These are phyloP conservation scores for Drosophila malerkotliana DNA, from an alignment of 1,140 invertebrate species.

Conservation along the genomic window DNA sequence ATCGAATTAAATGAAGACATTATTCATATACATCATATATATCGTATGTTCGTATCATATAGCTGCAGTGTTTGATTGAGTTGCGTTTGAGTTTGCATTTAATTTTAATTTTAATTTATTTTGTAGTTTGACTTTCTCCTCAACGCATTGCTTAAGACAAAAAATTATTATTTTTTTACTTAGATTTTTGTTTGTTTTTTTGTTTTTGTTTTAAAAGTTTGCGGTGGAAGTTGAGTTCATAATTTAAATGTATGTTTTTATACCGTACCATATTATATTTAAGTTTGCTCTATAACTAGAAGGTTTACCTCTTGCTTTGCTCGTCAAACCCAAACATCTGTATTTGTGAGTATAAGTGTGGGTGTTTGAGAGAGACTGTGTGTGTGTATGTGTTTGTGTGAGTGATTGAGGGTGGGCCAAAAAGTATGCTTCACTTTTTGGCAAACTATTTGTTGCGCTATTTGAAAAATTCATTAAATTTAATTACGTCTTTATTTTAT, in stretches of 20 bases:
- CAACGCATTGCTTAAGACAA: slow-evolving; percentile 70
- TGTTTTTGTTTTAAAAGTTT: slow-evolving; percentile 64
- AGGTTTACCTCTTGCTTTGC: slow-evolving; percentile 54
- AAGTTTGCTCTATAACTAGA: slow-evolving; percentile 70
- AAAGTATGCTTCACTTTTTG: slow-evolving; percentile 55
- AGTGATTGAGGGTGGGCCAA: slow-evolving; percentile 48
- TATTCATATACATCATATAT: slow-evolving; percentile 56
- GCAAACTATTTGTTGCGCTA: slow-evolving; percentile 47
- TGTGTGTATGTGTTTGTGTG: slow-evolving; percentile 9
- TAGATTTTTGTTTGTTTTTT: slow-evolving; percentile 41
- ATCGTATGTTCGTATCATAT: slow-evolving; percentile 54
- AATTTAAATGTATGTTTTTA: slow-evolving; percentile 66
- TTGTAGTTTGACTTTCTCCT: slow-evolving; percentile 38
- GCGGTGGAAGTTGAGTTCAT: slow-evolving; percentile 81
- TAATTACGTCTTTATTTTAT: slow-evolving; percentile 77
- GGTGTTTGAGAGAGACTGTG: slow-evolving; percentile 7
- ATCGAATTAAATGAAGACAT: slow-evolving; percentile 37
- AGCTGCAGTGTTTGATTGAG: slow-evolving; percentile 71
- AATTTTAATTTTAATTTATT: slow-evolving; percentile 70
- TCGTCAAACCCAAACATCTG: slow-evolving; percentile 71
- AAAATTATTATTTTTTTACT: slow-evolving; percentile 68
- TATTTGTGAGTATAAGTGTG: slow-evolving; percentile 19
- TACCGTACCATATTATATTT: slow-evolving; percentile 66
- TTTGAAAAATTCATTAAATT: slow-evolving; percentile 64
- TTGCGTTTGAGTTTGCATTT: slow-evolving; percentile 67